A percentile compares a stretch with the other conserved stretches of the same genome.
Evolutionary conservation across 1,140 invertebrate genomes (phyloP).

Genomic region (Drosophila fuyamai): DNA sequence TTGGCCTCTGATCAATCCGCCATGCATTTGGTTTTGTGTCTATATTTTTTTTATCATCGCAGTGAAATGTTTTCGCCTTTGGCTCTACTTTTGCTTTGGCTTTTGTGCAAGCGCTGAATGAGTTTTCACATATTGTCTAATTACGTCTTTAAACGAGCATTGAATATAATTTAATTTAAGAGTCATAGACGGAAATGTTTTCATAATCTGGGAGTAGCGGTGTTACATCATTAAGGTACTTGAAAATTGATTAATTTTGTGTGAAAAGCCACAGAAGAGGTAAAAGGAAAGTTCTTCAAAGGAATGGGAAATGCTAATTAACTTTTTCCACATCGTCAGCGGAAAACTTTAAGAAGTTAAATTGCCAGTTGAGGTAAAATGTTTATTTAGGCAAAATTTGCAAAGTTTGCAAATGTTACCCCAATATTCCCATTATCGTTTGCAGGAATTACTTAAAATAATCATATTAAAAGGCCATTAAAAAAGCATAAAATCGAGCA

Average conservation of each 20-base stretch:
- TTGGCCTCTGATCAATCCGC: conserved; percentile 44
- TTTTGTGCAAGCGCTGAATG: conserved; percentile 59
- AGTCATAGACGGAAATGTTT: conserved; percentile 53
- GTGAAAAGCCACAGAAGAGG: neutral
- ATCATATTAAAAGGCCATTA: conserved; percentile 59
- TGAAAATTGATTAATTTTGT: conserved; percentile 34
- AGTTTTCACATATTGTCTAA: conserved; percentile 66
- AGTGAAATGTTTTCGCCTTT: conserved; percentile 34
- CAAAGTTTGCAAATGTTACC: neutral
- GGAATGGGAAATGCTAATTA: conserved; percentile 29
- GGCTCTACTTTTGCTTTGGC: conserved; percentile 2
- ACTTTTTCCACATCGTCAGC: conserved; percentile 23
- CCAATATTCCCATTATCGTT: conserved; percentile 21
- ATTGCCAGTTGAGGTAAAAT: conserved; percentile 2
- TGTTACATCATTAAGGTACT: conserved; percentile 23
- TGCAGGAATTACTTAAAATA: conserved; percentile 35
- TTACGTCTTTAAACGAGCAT: conserved; percentile 51
- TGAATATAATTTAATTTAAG: conserved; percentile 33
- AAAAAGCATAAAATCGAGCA: conserved; percentile 56
- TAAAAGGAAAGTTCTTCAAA: neutral
- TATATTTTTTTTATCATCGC: conserved; percentile 21
- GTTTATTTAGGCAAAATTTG: conserved; percentile 24
- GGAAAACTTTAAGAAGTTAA: conserved; percentile 10
- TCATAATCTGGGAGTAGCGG: conserved; percentile 25
- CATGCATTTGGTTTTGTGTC: conserved; percentile 14